phyloP scores from a whole-genome alignment of 2,797 vertebrate species.

The Distichodus sexfasciatus region DNA sequence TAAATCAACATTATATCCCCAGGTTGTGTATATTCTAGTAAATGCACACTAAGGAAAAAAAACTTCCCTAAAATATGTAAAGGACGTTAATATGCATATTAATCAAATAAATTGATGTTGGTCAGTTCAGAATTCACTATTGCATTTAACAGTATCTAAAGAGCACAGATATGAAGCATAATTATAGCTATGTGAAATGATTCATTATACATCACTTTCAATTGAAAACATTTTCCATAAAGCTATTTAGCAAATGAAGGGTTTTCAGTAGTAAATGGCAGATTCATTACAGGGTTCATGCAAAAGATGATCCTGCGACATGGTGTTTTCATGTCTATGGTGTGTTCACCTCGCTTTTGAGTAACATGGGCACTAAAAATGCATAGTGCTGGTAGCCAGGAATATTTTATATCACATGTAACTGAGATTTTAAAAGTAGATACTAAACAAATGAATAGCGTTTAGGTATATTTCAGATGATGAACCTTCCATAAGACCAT shows the following conservation, averaged over 20 bases:
- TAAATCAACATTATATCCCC: conserved; percentile 35
- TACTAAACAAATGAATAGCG: too few species aligned
- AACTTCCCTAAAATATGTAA: conserved; percentile 58
- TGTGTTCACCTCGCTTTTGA: too few species aligned
- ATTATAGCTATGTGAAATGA: conserved; percentile 60
- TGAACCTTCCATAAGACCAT: too few species aligned
- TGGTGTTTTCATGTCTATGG: background rate
- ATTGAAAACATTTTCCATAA: conserved; percentile 42
- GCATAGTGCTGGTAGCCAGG: too few species aligned
- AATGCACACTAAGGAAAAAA: conserved; percentile 24
- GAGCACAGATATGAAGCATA: conserved; percentile 63
- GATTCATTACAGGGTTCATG: background rate
- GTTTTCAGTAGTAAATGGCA: conserved; percentile 2
- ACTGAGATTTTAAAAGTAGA: too few species aligned
- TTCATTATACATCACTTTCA: conserved; percentile 52
- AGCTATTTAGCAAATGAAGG: background rate
- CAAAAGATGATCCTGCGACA: background rate
- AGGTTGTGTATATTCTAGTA: conserved; percentile 25
- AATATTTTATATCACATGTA: too few species aligned
- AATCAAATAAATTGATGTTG: conserved; percentile 76
- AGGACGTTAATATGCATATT: conserved; percentile 71
- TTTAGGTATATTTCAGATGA: too few species aligned
- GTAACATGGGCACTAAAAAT: too few species aligned
- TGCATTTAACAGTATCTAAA: conserved; percentile 75
- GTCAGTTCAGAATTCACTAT: conserved; percentile 75